phyloP scores from a whole-genome alignment of 2,888 invertebrate genomes.

The Clusia tigrina region DNA sequence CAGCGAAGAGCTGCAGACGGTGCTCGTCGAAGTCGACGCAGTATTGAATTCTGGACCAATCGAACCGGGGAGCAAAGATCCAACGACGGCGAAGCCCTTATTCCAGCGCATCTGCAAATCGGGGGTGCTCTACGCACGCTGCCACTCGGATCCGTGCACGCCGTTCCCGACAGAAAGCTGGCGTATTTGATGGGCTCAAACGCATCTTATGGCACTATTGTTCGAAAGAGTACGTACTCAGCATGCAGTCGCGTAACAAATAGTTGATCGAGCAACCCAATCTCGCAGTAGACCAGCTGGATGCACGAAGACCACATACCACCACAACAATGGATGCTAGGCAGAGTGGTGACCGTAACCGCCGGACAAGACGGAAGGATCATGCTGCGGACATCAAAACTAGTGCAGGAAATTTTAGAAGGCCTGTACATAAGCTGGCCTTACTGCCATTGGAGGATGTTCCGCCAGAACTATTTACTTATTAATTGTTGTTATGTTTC shows the following conservation, averaged over 20 bases:
- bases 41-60: slow-evolving; percentile 35
- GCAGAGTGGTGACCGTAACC: slow-evolving; percentile 16
- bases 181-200: not conserved
- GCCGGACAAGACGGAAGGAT: slow-evolving; percentile 20
- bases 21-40: slow-evolving; percentile 26
- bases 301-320: too few relatives aligned
- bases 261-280: slow-evolving; percentile 25
- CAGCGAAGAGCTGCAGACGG: slow-evolving; percentile 19
- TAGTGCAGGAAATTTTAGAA: too few relatives aligned
- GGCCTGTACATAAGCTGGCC: too few relatives aligned
- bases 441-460: too few relatives aligned
- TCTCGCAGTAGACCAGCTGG: slow-evolving; percentile 18
- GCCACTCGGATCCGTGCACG: not conserved
- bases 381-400: too few relatives aligned
- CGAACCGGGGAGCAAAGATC: slow-evolving; percentile 19
- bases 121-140: slow-evolving; percentile 24
- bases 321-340: slow-evolving; percentile 17
- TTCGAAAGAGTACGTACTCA: slow-evolving; percentile 24
- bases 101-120: slow-evolving; percentile 27
- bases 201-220: slow-evolving; percentile 12
- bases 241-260: slow-evolving; percentile 16
- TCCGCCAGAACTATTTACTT: too few relatives aligned
- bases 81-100: slow-evolving; percentile 27
- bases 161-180: not conserved
- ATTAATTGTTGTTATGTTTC: too few relatives aligned